A percentile compares a stretch with the other conserved stretches of the same genome.
Evolutionary conservation across 2,113 vertebrate species (phyloP).

Genomic region (Dromaius novaehollandiae): DNA sequence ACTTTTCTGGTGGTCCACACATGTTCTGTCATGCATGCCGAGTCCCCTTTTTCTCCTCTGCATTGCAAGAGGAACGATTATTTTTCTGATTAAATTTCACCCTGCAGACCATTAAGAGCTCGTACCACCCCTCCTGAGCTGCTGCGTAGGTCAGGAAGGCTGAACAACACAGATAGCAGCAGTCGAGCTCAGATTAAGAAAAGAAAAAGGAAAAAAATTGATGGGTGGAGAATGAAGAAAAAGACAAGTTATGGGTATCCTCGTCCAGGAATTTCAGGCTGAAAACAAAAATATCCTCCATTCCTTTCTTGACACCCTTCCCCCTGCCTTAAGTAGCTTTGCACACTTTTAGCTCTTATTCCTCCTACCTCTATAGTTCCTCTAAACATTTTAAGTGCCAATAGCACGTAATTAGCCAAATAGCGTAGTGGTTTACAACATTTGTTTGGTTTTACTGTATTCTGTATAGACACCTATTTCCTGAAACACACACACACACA

Average conservation of each 20-base stretch:
- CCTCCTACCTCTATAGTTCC: neutral
- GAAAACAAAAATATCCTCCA: neutral
- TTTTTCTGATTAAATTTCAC: constrained; percentile 82
- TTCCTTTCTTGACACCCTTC: neutral
- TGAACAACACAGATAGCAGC: neutral
- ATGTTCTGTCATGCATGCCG: constrained; percentile 68
- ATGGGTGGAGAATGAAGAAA: neutral
- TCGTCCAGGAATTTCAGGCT: neutral
- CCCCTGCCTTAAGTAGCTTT: neutral
- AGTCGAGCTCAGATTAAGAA: neutral
- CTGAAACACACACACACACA: neutral
- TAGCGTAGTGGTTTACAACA: neutral
- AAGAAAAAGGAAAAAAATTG: neutral
- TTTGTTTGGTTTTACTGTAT: neutral
- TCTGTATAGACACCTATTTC: neutral
- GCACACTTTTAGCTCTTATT: neutral
- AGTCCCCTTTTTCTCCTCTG: constrained; percentile 12
- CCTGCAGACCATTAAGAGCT: constrained; percentile 79
- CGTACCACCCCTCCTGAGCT: constrained; percentile 10
- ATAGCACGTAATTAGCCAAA: neutral
- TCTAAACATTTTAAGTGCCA: constrained; percentile 2
- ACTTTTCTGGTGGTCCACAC: constrained; percentile 78
- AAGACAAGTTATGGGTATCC: neutral
- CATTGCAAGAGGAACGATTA: constrained; percentile 77
- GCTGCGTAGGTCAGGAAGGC: neutral